Percentiles rank a stretch among this genome's conserved stretches.
Evolutionary conservation across 1,140 invertebrate species (phyloP).

Genomic region (Tetragnatha versicolor): DNA sequence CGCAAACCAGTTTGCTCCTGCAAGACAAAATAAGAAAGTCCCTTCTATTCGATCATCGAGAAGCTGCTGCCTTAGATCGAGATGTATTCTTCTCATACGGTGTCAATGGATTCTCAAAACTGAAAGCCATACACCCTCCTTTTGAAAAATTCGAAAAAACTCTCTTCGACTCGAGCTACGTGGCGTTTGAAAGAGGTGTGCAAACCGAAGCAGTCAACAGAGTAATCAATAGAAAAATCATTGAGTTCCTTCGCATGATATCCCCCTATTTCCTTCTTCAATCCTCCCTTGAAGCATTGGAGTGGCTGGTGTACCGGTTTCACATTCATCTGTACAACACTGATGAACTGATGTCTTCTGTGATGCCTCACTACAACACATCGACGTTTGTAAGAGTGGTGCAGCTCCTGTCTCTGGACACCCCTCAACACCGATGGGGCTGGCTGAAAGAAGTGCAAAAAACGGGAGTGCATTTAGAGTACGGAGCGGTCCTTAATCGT

Average conservation of each 20-base stretch:
- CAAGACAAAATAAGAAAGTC: slow-evolving; percentile 76
- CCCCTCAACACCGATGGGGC: slow-evolving; percentile 73
- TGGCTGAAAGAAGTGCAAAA: slow-evolving; percentile 80
- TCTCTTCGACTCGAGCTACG: slow-evolving; percentile 78
- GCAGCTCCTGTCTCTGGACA: slow-evolving; percentile 76
- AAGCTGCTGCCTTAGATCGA: slow-evolving; percentile 83
- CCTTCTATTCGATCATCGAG: slow-evolving; percentile 85
- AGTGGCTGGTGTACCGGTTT: slow-evolving; percentile 90
- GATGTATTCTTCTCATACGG: slow-evolving; percentile 86
- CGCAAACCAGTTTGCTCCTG: slow-evolving; percentile 76
- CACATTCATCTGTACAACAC: slow-evolving; percentile 87
- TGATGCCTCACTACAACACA: slow-evolving; percentile 91
- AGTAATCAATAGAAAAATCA: slow-evolving; percentile 77
- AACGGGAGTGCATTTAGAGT: slow-evolving; percentile 74
- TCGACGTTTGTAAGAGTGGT: slow-evolving; percentile 84
- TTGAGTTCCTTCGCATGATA: slow-evolving; percentile 78
- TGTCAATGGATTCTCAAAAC: slow-evolving; percentile 79
- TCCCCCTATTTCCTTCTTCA: slow-evolving; percentile 88
- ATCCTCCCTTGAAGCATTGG: slow-evolving; percentile 85
- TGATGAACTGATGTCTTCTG: slow-evolving; percentile 78
- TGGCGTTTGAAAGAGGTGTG: slow-evolving; percentile 80
- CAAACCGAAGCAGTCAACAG: slow-evolving; percentile 77
- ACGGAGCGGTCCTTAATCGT: slow-evolving; percentile 75
- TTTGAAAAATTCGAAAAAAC: slow-evolving; percentile 78
- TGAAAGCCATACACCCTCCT: slow-evolving; percentile 74